Evolutionary conservation across 92 coral and sea anemone genomes (phyloP).

Genomic region (Umimayanthus chanpuru): DNA sequence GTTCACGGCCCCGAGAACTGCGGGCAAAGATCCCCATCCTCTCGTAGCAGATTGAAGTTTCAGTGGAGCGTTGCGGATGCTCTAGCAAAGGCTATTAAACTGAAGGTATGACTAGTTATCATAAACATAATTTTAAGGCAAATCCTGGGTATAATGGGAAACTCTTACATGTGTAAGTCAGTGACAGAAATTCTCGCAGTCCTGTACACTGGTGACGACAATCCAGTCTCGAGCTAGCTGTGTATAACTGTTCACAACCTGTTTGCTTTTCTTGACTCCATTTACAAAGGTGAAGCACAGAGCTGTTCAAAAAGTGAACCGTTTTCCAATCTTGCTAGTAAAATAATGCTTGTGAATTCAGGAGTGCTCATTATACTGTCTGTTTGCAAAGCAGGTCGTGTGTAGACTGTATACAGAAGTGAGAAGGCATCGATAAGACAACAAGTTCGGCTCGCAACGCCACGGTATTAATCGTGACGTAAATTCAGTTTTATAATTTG

Average conservation of each 20-base stretch:
- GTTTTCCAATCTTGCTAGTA: background rate
- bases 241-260: background rate
- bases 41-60: background rate
- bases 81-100: background rate
- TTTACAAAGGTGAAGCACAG: background rate
- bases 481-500: too few relatives aligned
- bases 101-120: background rate
- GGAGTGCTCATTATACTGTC: background rate
- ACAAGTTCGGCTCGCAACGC: background rate
- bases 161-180: background rate
- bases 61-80: conserved; percentile 9
- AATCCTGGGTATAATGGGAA: background rate
- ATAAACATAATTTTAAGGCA: too few relatives aligned
- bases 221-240: background rate
- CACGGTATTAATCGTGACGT: background rate
- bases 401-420: too few relatives aligned
- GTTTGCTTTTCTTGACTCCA: background rate
- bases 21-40: background rate
- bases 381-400: background rate
- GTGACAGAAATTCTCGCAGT: conserved; percentile 4
- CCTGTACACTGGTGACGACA: background rate
- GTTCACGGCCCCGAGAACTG: background rate
- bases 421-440: background rate
- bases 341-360: background rate
- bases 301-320: background rate